Conservation (phyloP, 2,797 vertebrate genomes). For the Enteromius thamalakanensis region DNA sequence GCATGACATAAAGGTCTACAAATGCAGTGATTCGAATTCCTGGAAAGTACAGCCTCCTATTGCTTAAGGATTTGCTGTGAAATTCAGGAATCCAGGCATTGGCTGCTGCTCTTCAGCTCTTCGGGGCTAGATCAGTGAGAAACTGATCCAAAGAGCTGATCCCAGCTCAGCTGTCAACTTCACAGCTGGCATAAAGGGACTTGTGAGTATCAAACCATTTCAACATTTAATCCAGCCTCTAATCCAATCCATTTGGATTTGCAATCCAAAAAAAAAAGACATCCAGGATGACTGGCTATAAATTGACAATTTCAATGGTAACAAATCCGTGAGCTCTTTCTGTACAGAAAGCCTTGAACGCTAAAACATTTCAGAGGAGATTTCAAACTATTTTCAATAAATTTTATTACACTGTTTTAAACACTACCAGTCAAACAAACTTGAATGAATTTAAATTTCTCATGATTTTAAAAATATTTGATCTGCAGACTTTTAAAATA, state of each 20-base stretch:
- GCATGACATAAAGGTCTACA: slow-evolving; percentile 18
- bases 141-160: slow-evolving; percentile 54
- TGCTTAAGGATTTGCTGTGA: slow-evolving; percentile 59
- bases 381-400: not conserved
- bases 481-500: not conserved
- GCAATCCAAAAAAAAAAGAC: slow-evolving; percentile 42
- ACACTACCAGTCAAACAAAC: not conserved
- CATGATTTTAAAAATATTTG: not conserved
- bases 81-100: slow-evolving; percentile 53
- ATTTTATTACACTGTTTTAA: not conserved
- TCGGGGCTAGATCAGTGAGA: slow-evolving; percentile 33
- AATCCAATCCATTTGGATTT: slow-evolving; percentile 62
- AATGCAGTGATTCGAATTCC: not conserved
- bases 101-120: slow-evolving; percentile 12
- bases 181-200: slow-evolving; percentile 60
- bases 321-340: slow-evolving; percentile 10
- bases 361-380: not conserved
- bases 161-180: slow-evolving; percentile 55
- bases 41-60: slow-evolving; percentile 1
- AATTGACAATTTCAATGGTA: slow-evolving; percentile 24
- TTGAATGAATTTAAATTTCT: not conserved
- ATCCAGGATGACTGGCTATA: slow-evolving; percentile 45
- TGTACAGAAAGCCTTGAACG: not conserved
- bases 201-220: slow-evolving; percentile 59
- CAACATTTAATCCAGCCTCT: slow-evolving; percentile 59